Base-by-base conservation (phyloP, 1,140 invertebrate genomes). In the Bombus polaris region DNA sequence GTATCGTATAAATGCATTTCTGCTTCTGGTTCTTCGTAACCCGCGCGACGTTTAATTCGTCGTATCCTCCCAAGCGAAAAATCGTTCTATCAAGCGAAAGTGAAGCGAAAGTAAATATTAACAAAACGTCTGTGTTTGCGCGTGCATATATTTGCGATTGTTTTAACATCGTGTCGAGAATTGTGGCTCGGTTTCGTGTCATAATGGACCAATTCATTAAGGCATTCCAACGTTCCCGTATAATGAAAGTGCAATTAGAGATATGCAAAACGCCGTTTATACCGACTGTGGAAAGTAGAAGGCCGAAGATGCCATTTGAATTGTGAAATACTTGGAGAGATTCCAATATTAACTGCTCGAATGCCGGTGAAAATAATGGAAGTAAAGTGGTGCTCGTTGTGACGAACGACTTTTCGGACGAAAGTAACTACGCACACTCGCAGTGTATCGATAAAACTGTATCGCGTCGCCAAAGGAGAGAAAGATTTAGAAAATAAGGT, bases 181-280 rank as follows among this genome's bases (percentile, higher is more conserved):
- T n/a, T 25, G 42, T 8, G 47, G 47, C 25, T 37, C 28, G 71
- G 25, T 66, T 32, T 15, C 25, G 28, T 10, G 72, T 80, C 37
- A 83, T 85, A 88, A 88, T 62, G 68, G 76, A 62, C 78, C 78
- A 85, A 89, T 93, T 92, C 91, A 93, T 93, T 93, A 93, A 89
- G 78, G 75, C 85, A 92, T 92, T 92, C 92, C 88, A 42, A 65
- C 71, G 44, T 82, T 87, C 81, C 66, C 74, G 87, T 85, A 66
- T 85, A 92, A 92, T 90, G 86, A 91, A 90, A 87, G 87, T 65
- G 85, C 92, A 93, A 93, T 93, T 93, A 93, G 89, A 87, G 86
- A 91, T 92, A 93, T 93, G 92, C 91, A 93, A 93, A 93, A 90
- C 81, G 81, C 44, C 81, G 80, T 83, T 90, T 88, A 92, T 90